Evolutionary conservation across 2,888 invertebrate species (phyloP).

Genomic region (Syritta pipiens): DNA sequence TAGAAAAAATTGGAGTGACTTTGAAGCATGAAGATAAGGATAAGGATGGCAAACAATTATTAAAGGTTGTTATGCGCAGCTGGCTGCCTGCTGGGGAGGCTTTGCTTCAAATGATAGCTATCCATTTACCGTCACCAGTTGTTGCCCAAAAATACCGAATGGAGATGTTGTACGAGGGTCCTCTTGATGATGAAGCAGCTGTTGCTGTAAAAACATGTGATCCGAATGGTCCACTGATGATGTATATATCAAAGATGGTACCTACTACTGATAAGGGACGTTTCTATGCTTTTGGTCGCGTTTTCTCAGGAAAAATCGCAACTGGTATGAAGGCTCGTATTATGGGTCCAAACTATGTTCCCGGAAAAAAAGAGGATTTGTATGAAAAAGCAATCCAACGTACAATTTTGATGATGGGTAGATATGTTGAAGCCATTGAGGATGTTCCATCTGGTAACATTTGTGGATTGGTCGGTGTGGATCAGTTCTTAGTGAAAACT

Average conservation of each 20-base stretch:
- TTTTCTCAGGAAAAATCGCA: constrained; percentile 96
- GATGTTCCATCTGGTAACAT: constrained; percentile 99
- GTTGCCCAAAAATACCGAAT: constrained; percentile 99
- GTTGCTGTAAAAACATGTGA: constrained; percentile 95
- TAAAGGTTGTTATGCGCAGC: constrained; percentile 98
- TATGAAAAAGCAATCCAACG: constrained; percentile 99
- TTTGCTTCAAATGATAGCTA: constrained; percentile 99
- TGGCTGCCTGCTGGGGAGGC: constrained; percentile 99
- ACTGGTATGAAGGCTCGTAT: constrained; percentile 97
- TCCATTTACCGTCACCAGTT: constrained; percentile 99
- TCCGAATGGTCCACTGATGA: constrained; percentile 98
- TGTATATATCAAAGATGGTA: constrained; percentile 99
- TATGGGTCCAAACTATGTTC: constrained; percentile 99
- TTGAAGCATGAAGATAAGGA: constrained; percentile 97
- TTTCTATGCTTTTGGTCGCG: constrained; percentile 99
- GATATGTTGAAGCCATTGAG: constrained; percentile 99
- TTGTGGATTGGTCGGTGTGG: constrained; percentile 99
- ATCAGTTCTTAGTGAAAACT: constrained; percentile 99
- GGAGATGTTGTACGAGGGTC: constrained; percentile 99
- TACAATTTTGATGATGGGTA: constrained; percentile 99
- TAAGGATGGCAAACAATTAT: constrained; percentile 95
- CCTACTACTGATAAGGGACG: constrained; percentile 99
- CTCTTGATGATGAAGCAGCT: constrained; percentile 96
- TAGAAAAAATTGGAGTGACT: constrained; percentile 94
- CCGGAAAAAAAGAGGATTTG: constrained; percentile 99